Conservation (phyloP, 2,888 invertebrate genomes). For the Melieria crassipennis region DNA sequence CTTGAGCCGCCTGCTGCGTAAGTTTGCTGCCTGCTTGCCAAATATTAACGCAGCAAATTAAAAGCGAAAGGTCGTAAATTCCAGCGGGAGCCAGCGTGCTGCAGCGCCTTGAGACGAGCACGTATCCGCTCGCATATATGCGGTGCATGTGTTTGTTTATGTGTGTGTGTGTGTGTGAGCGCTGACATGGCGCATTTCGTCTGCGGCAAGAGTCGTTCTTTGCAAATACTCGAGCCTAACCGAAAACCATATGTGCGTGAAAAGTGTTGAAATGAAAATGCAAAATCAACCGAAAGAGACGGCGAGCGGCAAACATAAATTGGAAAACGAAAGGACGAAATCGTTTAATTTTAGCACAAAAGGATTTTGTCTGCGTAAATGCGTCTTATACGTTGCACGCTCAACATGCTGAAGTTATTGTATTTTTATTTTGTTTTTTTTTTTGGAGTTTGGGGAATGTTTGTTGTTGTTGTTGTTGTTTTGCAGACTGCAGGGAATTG, state of each 20-base stretch:
- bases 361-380: slow-evolving; percentile 11
- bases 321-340: neutral
- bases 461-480: too few relatives aligned
- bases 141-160: neutral
- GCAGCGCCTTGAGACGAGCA: too few relatives aligned
- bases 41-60: slow-evolving; percentile 40
- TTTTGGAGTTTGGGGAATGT: too few relatives aligned
- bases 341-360: slow-evolving; percentile 15
- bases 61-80: slow-evolving; percentile 47
- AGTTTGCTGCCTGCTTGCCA: neutral
- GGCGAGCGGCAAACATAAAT: neutral
- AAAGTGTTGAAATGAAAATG: neutral
- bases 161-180: neutral
- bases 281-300: neutral
- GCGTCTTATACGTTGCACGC: neutral
- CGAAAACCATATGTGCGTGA: neutral
- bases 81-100: slow-evolving; percentile 24
- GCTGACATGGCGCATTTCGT: neutral
- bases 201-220: neutral
- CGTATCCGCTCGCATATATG: too few relatives aligned
- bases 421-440: neutral
- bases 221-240: neutral
- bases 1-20: neutral
- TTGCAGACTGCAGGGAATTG: too few relatives aligned
- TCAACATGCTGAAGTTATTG: neutral